A percentile compares a stretch with the other conserved stretches of the same genome.
phyloP scores from a whole-genome alignment of 1,140 invertebrate genomes.

The Monomorium pharaonis region DNA sequence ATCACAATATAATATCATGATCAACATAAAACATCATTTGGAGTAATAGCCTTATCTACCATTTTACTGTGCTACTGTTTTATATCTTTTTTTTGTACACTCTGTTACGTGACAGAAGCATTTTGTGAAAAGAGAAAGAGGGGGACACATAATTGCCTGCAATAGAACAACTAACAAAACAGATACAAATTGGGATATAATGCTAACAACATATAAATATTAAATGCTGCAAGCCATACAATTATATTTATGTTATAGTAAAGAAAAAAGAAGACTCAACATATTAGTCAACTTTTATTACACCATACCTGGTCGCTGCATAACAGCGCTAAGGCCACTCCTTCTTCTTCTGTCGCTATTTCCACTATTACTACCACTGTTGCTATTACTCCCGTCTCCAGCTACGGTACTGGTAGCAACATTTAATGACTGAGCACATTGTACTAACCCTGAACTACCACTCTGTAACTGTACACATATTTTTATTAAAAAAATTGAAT shows the following conservation, averaged over 20 bases:
- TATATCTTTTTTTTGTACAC: neutral
- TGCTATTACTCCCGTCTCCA: constrained; percentile 81
- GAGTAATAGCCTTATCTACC: neutral
- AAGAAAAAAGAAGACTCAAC: constrained; percentile 4
- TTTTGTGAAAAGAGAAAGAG: neutral
- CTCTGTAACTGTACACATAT: constrained; percentile 76
- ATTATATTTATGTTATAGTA: constrained; percentile 4
- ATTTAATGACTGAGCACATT: constrained; percentile 83
- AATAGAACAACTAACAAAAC: neutral
- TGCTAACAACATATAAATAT: constrained; percentile 10
- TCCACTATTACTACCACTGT: constrained; percentile 81
- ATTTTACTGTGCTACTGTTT: neutral
- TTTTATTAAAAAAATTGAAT: neutral
- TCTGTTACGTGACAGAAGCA: neutral
- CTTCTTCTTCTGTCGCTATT: constrained; percentile 88
- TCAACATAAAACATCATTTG: neutral
- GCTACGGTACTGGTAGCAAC: constrained; percentile 80
- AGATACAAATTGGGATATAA: neutral
- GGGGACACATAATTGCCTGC: neutral
- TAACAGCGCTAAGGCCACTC: constrained; percentile 93
- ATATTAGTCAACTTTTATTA: constrained; percentile 46
- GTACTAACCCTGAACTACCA: constrained; percentile 85
- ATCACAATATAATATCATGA: neutral
- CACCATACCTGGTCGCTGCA: constrained; percentile 92
- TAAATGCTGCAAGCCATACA: constrained; percentile 30